These are phyloP conservation scores for Hypotaenidia philippensis DNA, from an alignment of 2,797 vertebrate genomes.

Conservation along the genomic window DNA sequence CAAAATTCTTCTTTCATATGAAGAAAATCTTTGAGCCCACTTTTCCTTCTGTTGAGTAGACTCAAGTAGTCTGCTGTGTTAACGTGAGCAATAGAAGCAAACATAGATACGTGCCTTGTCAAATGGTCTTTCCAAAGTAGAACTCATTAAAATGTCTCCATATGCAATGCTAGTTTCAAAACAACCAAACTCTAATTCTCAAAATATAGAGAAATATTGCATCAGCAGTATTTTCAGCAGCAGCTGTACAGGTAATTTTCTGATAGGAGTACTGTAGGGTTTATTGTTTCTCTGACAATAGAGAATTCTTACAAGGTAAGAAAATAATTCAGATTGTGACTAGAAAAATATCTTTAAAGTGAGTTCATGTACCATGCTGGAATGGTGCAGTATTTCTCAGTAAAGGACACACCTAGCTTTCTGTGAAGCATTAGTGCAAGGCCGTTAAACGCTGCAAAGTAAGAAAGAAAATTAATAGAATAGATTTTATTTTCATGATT, in stretches of 20 bases:
- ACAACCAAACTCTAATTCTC: not conserved
- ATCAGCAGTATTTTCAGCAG: not conserved
- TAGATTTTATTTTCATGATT: not conserved
- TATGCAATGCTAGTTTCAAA: not conserved
- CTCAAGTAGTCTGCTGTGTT: not conserved
- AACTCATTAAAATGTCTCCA: not conserved
- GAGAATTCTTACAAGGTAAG: not conserved
- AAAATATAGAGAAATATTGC: not conserved
- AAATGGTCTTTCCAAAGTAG: not conserved
- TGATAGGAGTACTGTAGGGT: not conserved
- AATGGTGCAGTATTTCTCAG: not conserved
- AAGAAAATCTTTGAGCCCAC: not conserved
- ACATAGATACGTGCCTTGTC: not conserved
- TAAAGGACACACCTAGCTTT: not conserved
- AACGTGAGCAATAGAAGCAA: not conserved
- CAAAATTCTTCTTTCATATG: not conserved
- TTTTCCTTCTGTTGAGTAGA: not conserved
- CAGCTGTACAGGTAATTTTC: not conserved
- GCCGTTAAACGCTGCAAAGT: not conserved
- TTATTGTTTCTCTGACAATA: not conserved
- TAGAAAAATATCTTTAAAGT: not conserved
- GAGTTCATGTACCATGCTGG: not conserved
- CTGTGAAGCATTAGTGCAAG: not conserved
- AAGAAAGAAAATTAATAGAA: not conserved
- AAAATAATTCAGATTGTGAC: not conserved